These are phyloP conservation scores for Alloplasta piceator DNA, from an alignment of 2,888 invertebrate genomes.

Conservation along the genomic window DNA sequence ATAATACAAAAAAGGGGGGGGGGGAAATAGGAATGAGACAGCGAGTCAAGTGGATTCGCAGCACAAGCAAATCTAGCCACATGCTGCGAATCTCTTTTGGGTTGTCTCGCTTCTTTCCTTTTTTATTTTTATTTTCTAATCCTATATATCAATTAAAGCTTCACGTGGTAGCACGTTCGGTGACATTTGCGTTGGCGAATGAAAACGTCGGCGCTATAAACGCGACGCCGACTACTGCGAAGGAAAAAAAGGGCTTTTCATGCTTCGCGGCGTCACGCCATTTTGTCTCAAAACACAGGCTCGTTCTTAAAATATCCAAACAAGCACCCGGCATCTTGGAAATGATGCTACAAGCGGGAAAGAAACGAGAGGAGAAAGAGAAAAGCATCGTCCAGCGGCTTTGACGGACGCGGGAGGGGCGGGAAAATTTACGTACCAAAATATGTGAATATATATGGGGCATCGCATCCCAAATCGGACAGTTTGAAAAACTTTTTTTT, in stretches of 20 bases:
- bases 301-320: constrained; percentile 11
- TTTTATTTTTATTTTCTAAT: constrained; percentile 20
- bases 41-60: constrained; percentile 38
- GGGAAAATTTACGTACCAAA: not conserved
- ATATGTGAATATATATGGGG: not conserved
- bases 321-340: not conserved
- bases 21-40: not conserved
- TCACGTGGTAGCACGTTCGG: not conserved
- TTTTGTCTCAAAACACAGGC: constrained; percentile 13
- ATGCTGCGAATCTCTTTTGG: constrained; percentile 44
- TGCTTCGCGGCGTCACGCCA: constrained; percentile 8
- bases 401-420: not conserved
- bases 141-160: constrained; percentile 55
- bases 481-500: too few relatives aligned
- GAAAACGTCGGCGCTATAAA: too few relatives aligned
- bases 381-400: not conserved
- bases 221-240: constrained; percentile 12
- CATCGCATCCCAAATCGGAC: too few relatives aligned
- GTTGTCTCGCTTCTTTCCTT: constrained; percentile 18
- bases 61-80: constrained; percentile 23
- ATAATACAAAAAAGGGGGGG: constrained; percentile 12
- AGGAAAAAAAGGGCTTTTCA: not conserved
- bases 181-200: not conserved
- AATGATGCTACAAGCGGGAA: not conserved
- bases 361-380: not conserved